These are phyloP conservation scores for Aethes cnicana DNA, from an alignment of 2,888 invertebrate genomes.

Conservation along the genomic window DNA sequence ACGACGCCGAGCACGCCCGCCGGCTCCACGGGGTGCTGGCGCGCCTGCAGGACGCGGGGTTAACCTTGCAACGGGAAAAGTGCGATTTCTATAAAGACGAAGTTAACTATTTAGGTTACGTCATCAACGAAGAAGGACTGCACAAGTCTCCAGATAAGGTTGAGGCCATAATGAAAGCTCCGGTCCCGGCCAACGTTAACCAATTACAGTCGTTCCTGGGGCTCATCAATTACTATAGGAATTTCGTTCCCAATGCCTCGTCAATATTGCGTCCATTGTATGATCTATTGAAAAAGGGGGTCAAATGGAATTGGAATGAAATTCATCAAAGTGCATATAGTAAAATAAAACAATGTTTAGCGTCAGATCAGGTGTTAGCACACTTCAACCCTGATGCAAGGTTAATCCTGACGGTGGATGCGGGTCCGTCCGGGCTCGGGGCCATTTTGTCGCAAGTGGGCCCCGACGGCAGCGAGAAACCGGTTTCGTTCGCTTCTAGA, in stretches of 20 bases:
- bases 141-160: conserved; percentile 10
- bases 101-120: conserved; percentile 12
- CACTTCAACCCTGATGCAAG: conserved; percentile 32
- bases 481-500: conserved; percentile 36
- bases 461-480: too few species aligned
- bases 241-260: conserved; percentile 32
- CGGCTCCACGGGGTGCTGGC: neutral
- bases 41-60: neutral
- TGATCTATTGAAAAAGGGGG: conserved; percentile 11
- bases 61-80: conserved; percentile 5
- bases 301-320: conserved; percentile 1
- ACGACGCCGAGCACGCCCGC: neutral
- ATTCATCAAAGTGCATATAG: conserved; percentile 1
- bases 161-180: conserved; percentile 26
- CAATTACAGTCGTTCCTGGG: conserved; percentile 38
- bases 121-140: conserved; percentile 12
- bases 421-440: conserved; percentile 30
- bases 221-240: conserved; percentile 36
- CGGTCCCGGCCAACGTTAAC: conserved; percentile 30
- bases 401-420: conserved; percentile 37
- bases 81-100: conserved; percentile 16
- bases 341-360: conserved; percentile 7
- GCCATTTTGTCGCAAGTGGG: too few species aligned
- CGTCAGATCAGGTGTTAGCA: conserved; percentile 32
- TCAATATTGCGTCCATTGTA: conserved; percentile 22